Conservation (phyloP, 2,113 vertebrate species). For the Dicerorhinus sumatrensis region DNA sequence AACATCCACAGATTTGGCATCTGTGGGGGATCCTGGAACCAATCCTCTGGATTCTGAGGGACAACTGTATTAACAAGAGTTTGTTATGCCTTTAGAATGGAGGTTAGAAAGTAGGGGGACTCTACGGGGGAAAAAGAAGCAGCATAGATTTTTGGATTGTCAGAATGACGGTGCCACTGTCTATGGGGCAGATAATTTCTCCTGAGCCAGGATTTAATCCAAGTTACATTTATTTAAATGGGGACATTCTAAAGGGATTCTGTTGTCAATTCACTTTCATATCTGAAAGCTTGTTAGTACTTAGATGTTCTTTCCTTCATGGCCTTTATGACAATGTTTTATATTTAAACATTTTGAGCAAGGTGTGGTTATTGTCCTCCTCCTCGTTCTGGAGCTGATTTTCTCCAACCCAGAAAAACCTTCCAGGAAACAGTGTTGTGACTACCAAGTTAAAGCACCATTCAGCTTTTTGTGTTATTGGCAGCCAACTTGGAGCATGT, state of each 20-base stretch:
- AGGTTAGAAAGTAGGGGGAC: background rate
- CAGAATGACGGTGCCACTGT: background rate
- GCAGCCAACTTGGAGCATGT: conserved; percentile 80
- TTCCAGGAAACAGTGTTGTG: conserved; percentile 70
- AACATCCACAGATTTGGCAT: no score
- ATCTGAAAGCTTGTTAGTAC: background rate
- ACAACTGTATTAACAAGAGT: background rate
- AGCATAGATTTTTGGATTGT: background rate
- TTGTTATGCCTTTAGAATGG: background rate
- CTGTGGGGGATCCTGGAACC: no score
- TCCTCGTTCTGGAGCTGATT: conserved; percentile 68
- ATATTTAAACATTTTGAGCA: conserved; percentile 26
- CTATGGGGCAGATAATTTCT: background rate
- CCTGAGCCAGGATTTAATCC: background rate
- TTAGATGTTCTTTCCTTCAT: background rate
- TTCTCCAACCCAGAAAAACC: conserved; percentile 78
- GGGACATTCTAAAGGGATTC: background rate
- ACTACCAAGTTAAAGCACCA: conserved; percentile 77
- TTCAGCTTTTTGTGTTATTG: conserved; percentile 82
- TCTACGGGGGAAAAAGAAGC: background rate
- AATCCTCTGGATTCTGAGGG: no score
- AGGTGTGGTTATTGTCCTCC: background rate
- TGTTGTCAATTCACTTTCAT: background rate
- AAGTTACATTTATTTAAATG: background rate
- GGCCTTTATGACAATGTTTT: background rate